Evolutionary conservation across 1,140 invertebrate species (phyloP).

Genomic region (Berghia stephanieae): DNA sequence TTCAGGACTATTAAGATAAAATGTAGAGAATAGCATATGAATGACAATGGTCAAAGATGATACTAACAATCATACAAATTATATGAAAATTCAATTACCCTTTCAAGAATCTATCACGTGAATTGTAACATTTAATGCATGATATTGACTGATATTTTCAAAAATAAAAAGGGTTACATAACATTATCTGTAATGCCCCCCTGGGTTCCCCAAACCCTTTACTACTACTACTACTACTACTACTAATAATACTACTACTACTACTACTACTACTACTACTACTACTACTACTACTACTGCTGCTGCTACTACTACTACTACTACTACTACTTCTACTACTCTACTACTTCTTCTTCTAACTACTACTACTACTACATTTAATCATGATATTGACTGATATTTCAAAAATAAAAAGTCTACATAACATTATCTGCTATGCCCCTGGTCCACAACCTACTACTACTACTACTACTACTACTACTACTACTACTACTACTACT

Average conservation of each 20-base stretch:
- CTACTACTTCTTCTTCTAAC: neutral
- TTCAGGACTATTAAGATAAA: no score
- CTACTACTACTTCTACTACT: conserved; percentile 24
- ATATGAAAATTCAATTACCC: no score
- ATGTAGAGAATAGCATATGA: no score
- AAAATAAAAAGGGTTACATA: neutral
- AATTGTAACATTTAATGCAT: no score
- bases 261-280: conserved; percentile 18
- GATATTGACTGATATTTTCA: no score
- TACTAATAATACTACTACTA: conserved; percentile 21
- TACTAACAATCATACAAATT: conserved; percentile 7
- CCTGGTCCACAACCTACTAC: conserved; percentile 26
- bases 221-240: conserved; percentile 21
- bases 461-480: conserved; percentile 30
- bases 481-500: conserved; percentile 10
- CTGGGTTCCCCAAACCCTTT: neutral
- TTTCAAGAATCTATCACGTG: no score
- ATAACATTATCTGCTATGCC: no score
- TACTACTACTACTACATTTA: conserved; percentile 26
- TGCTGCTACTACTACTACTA: conserved; percentile 15
- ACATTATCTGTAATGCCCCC: neutral
- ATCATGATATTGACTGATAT: conserved; percentile 19
- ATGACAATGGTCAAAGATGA: neutral
- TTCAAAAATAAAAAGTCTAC: no score
- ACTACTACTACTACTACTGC: conserved; percentile 8